Evolutionary conservation across 2,797 vertebrate species (phyloP).

Genomic region (Siniperca scherzeri): DNA sequence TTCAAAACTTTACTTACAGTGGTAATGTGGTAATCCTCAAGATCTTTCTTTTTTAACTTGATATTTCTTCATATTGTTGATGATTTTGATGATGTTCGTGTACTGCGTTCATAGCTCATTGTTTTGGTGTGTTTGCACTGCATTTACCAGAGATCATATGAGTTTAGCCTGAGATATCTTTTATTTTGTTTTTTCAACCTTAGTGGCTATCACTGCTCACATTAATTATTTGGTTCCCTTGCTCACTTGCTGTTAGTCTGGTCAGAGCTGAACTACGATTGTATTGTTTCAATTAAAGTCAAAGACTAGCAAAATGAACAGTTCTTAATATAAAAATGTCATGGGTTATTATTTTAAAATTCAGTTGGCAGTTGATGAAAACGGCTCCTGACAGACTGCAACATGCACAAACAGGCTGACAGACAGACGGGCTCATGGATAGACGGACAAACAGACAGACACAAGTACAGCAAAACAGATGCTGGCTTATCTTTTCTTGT

Average conservation of each 20-base stretch:
- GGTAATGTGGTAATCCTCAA: neutral
- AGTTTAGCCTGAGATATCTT: neutral
- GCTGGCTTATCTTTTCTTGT: slow-evolving; percentile 75
- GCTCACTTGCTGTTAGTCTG: neutral
- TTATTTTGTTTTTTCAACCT: neutral
- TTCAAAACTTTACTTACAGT: neutral
- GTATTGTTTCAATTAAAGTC: slow-evolving; percentile 17
- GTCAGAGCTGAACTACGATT: neutral
- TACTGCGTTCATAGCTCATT: neutral
- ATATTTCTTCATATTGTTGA: neutral
- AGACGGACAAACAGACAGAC: slow-evolving; percentile 55
- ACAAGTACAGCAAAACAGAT: slow-evolving; percentile 75
- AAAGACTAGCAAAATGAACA: slow-evolving; percentile 3
- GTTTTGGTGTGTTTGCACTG: neutral
- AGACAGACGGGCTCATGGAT: slow-evolving; percentile 50
- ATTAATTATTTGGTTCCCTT: neutral
- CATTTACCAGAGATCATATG: neutral
- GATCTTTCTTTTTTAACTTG: neutral
- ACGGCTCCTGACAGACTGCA: slow-evolving; percentile 58
- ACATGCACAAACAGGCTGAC: slow-evolving; percentile 57
- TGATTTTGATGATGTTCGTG: neutral
- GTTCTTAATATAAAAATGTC: slow-evolving; percentile 46
- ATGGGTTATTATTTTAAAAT: slow-evolving; percentile 40
- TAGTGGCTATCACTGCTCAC: neutral
- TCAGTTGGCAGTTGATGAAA: slow-evolving; percentile 47